phyloP scores from a whole-genome alignment of 2,888 invertebrate genomes.

The Euclidia mi region DNA sequence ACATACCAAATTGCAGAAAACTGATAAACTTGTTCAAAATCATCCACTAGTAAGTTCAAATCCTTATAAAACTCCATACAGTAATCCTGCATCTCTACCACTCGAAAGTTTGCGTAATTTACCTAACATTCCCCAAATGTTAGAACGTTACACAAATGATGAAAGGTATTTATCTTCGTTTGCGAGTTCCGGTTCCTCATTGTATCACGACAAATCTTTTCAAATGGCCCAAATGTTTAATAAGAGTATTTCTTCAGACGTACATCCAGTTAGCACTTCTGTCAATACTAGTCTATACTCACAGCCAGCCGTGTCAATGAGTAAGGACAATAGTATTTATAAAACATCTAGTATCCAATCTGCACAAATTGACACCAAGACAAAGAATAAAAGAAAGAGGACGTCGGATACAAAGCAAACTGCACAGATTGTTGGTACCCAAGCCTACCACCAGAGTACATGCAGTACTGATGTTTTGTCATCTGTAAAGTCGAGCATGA shows the following conservation, averaged over 20 bases:
- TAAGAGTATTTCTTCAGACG: constrained; percentile 80
- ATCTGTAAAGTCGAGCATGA: constrained; percentile 90
- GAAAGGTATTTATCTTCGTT: constrained; percentile 89
- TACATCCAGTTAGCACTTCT: constrained; percentile 72
- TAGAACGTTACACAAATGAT: constrained; percentile 90
- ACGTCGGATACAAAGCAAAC: constrained; percentile 71
- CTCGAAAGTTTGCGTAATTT: constrained; percentile 89
- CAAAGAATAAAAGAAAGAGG: constrained; percentile 79
- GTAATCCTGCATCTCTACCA: constrained; percentile 77
- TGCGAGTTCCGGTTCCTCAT: constrained; percentile 78
- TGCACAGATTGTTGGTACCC: constrained; percentile 75
- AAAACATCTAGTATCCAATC: constrained; percentile 66
- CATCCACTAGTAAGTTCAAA: constrained; percentile 78
- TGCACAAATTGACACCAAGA: constrained; percentile 71
- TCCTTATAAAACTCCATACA: constrained; percentile 81
- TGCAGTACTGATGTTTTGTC: constrained; percentile 86
- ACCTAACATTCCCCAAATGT: constrained; percentile 90
- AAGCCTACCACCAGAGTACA: constrained; percentile 90
- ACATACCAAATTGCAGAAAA: constrained; percentile 74
- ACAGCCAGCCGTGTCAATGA: constrained; percentile 72
- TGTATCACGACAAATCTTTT: constrained; percentile 90
- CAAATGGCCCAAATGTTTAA: constrained; percentile 91
- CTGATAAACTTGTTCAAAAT: constrained; percentile 78
- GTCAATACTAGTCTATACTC: constrained; percentile 80
- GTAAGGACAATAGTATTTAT: constrained; percentile 78